A percentile compares a stretch with the other conserved stretches of the same genome.
Evolutionary conservation across 2,113 vertebrate species (phyloP).

Genomic region (Nothocercus nigrocapillus): DNA sequence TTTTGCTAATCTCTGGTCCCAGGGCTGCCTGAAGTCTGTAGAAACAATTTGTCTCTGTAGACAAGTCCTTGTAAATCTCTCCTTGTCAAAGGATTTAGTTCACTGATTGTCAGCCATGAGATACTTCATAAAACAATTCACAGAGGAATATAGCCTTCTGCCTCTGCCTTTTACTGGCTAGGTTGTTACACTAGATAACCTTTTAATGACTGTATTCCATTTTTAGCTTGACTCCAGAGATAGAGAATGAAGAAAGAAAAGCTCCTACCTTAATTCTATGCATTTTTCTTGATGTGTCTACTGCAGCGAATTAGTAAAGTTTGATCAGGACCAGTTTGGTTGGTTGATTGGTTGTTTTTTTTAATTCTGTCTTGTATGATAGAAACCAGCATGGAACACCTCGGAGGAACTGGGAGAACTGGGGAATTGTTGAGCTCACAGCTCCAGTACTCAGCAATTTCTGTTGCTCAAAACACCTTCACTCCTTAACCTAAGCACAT

Average conservation of each 20-base stretch:
- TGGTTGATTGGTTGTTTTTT: not conserved
- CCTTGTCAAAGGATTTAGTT: constrained; percentile 79
- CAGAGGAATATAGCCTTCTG: constrained; percentile 68
- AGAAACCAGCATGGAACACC: constrained; percentile 22
- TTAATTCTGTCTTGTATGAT: not conserved
- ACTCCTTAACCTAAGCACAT: not conserved
- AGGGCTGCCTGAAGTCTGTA: constrained; percentile 54
- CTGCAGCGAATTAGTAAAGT: constrained; percentile 63
- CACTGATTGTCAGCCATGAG: constrained; percentile 75
- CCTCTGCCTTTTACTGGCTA: constrained; percentile 58
- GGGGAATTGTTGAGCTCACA: not conserved
- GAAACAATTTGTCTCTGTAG: constrained; percentile 69
- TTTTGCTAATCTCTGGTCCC: constrained; percentile 74
- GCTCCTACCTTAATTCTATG: constrained; percentile 36
- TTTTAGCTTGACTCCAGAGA: constrained; percentile 65
- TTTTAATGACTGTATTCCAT: constrained; percentile 72
- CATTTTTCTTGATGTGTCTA: constrained; percentile 49
- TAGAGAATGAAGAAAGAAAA: constrained; percentile 7
- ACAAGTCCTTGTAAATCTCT: constrained; percentile 79
- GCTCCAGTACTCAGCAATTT: not conserved
- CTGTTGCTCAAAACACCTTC: not conserved
- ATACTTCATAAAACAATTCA: constrained; percentile 76
- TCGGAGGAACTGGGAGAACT: not conserved
- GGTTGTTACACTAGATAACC: constrained; percentile 72
- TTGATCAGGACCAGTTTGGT: not conserved